Evolutionary conservation across 2,797 vertebrate genomes (phyloP), one percentile per base, ranked within the genome.

Genomic region (Tolypeutes matacus): DNA sequence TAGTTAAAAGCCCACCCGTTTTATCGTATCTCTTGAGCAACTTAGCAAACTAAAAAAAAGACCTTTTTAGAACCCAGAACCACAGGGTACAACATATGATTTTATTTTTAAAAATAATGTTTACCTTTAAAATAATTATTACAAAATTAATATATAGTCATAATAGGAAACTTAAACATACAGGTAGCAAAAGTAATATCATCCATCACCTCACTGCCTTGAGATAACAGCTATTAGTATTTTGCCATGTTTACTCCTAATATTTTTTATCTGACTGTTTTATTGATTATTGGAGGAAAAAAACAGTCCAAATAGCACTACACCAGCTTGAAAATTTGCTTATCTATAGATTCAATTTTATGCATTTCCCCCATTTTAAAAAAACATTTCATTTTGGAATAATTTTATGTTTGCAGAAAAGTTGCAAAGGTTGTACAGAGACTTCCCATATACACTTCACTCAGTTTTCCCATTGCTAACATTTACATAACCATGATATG

Each of bases 61-160:
- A 8, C 27, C 64, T 75, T 70, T 88, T 64, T 49, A 9, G 58
- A 88, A 70, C 73, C 46, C 56, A 89, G 34, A 29, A 25, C n/a
- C 46, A 72, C 60, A 75, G 9, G 11, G 0, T 5, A 0, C 27
- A 29, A 60, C 2, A 8, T 14, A n/a, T 69, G 23, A 46, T 76
- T 84, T 95, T 62, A 36, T 76, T 84, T 84, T 95, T 67, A 0
- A 70, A 91, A 93, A 62, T 36, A 89, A 80, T 70, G 23, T 39
- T 86, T 84, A 62, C 7, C n/a, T 80, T 67, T 29, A 25, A 85
- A 62, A 56, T 13, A 86, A 86, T 58, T 73, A 49, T n/a, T 69
- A 76, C 39, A 7, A 89, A 86, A 77, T 84, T 46, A 70, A 69
- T 12, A 42, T 51, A 27, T 49, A 67, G 29, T 85, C 56, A 27